A percentile compares a stretch with the other conserved stretches of the same genome.
Conservation (phyloP, 2,888 invertebrate species). For the Tipula confusa region DNA sequence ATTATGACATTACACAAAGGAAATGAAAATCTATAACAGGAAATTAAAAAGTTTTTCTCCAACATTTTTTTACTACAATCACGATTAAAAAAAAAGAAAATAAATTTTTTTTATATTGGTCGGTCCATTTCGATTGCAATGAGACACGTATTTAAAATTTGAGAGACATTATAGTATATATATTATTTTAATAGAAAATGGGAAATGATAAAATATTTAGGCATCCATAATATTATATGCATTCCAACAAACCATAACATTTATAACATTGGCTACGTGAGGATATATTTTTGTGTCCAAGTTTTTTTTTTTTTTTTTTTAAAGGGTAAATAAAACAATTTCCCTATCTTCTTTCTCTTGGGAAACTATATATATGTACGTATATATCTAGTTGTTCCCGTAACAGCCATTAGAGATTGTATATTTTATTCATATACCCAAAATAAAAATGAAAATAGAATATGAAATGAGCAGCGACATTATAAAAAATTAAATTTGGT, state of each 20-base stretch:
- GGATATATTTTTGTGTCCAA: constrained; percentile 25
- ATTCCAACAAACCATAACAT: neutral
- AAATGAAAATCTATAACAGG: constrained; percentile 25
- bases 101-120: neutral
- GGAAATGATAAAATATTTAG: neutral
- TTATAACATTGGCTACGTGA: constrained; percentile 14
- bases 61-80: no score
- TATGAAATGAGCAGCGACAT: constrained; percentile 15
- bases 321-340: constrained; percentile 21
- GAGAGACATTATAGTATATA: constrained; percentile 13
- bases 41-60: neutral
- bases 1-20: neutral
- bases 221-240: neutral
- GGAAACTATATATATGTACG: constrained; percentile 12
- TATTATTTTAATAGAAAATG: constrained; percentile 12
- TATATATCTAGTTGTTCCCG: constrained; percentile 27
- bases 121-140: neutral
- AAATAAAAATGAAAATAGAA: neutral
- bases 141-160: neutral
- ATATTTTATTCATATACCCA: constrained; percentile 34
- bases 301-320: no score
- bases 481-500: constrained; percentile 25
- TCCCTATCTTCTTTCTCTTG: constrained; percentile 13
- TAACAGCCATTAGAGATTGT: constrained; percentile 34
- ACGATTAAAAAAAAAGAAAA: neutral